Percentiles rank a stretch among this genome's conserved stretches.
Conservation (phyloP, 2,888 invertebrate genomes). For the Argyresthia albistria region DNA sequence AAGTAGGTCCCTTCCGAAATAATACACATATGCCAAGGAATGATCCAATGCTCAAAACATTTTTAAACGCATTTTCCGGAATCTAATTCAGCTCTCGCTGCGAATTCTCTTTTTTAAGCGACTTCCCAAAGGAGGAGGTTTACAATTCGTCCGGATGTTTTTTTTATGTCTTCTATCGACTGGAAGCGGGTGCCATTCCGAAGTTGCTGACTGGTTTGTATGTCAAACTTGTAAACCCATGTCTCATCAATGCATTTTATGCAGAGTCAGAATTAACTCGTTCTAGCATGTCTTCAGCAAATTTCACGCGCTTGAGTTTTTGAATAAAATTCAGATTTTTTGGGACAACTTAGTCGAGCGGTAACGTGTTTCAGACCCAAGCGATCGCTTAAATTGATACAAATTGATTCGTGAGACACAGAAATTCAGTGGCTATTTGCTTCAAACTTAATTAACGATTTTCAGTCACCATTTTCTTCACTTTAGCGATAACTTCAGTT, state of each 20-base stretch:
- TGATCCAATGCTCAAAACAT: constrained; percentile 1
- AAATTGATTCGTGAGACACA: constrained; percentile 3
- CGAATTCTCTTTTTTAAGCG: background rate
- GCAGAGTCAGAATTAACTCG: constrained; percentile 7
- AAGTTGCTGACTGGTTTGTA: constrained; percentile 4
- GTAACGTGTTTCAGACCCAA: constrained; percentile 15
- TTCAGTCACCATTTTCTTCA: background rate
- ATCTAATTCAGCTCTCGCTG: background rate
- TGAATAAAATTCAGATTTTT: constrained; percentile 13
- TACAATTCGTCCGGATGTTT: no score
- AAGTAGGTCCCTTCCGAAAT: constrained; percentile 11
- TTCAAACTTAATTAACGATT: constrained; percentile 6
- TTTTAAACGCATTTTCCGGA: background rate
- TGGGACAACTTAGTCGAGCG: constrained; percentile 15
- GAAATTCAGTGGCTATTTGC: constrained; percentile 9
- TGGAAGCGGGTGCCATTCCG: background rate
- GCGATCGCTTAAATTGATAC: constrained; percentile 12
- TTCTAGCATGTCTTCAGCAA: constrained; percentile 10
- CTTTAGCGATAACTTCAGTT: background rate
- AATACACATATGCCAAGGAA: constrained; percentile 12
- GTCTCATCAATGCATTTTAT: constrained; percentile 4
- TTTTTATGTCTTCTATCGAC: no score
- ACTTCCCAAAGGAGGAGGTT: background rate
- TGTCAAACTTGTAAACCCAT: constrained; percentile 4
- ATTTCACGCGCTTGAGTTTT: constrained; percentile 12